Evolutionary conservation across 2,797 vertebrate species (phyloP).

Genomic region (Allobates femoralis): DNA sequence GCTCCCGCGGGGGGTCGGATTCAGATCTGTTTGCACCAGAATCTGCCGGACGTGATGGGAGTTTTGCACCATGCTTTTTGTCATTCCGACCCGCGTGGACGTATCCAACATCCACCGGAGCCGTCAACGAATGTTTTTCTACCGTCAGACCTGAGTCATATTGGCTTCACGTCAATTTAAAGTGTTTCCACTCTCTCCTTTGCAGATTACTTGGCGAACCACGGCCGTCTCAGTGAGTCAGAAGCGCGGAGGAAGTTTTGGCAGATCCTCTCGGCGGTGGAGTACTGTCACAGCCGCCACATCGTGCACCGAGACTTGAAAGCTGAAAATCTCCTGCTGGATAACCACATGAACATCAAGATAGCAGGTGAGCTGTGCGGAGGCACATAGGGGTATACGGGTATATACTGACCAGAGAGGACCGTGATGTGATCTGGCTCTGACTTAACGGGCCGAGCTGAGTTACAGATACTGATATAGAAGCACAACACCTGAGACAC

Average conservation of each 20-base stretch:
- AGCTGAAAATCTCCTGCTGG: slow-evolving; percentile 94
- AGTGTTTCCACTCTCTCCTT: slow-evolving; percentile 14
- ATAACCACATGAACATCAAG: slow-evolving; percentile 98
- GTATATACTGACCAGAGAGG: neutral
- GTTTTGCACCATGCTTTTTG: too few relatives aligned
- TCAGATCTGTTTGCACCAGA: too few relatives aligned
- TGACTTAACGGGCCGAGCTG: too few relatives aligned
- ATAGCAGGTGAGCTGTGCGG: slow-evolving; percentile 87
- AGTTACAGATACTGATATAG: neutral
- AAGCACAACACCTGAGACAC: neutral
- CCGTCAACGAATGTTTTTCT: neutral
- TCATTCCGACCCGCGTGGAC: too few relatives aligned
- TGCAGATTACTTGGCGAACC: slow-evolving; percentile 94
- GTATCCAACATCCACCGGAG: too few relatives aligned
- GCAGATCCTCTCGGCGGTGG: slow-evolving; percentile 96
- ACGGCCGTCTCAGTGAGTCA: slow-evolving; percentile 90
- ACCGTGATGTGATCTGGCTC: neutral
- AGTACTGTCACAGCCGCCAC: slow-evolving; percentile 93
- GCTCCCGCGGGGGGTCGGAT: too few relatives aligned
- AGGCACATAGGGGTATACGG: neutral
- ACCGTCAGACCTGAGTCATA: neutral
- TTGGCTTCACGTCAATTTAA: neutral
- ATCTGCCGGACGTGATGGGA: too few relatives aligned
- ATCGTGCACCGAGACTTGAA: slow-evolving; percentile 97
- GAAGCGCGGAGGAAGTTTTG: slow-evolving; percentile 97